Percentiles rank a stretch among this genome's conserved stretches.
Conservation (phyloP, 1,140 invertebrate species). For the Drosophila tropicalis region DNA sequence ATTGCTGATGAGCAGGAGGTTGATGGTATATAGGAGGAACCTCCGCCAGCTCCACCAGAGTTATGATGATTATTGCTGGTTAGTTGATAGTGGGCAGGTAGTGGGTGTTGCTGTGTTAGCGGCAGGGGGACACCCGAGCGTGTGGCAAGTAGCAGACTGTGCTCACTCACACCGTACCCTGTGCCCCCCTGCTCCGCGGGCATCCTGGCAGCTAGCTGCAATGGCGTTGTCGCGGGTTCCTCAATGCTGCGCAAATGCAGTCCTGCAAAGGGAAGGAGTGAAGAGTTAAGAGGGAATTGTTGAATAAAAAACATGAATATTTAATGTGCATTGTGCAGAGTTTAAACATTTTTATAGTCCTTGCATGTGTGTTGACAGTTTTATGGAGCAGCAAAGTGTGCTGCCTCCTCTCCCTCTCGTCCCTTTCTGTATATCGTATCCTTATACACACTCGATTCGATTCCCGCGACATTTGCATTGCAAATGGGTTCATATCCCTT, state of each 20-base stretch:
- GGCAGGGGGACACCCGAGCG: constrained; percentile 84
- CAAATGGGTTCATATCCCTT: constrained; percentile 71
- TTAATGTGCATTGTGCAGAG: constrained; percentile 28
- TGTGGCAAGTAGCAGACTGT: constrained; percentile 83
- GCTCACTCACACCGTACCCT: constrained; percentile 83
- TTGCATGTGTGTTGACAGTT: constrained; percentile 51
- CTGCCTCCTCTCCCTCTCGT: neutral
- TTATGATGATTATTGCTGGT: constrained; percentile 38
- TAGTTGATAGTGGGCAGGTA: constrained; percentile 68
- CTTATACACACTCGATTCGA: constrained; percentile 27
- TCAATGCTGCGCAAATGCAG: constrained; percentile 92
- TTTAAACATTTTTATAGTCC: constrained; percentile 32
- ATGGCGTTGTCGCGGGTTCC: constrained; percentile 85
- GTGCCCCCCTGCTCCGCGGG: constrained; percentile 87
- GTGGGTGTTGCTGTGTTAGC: constrained; percentile 73
- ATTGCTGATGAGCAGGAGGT: constrained; percentile 29
- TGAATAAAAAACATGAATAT: constrained; percentile 38
- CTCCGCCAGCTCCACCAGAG: constrained; percentile 19
- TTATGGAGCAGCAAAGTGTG: constrained; percentile 45
- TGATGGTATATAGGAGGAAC: constrained; percentile 56
- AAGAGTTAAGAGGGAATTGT: neutral
- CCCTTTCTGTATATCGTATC: too few relatives aligned
- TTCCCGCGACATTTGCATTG: constrained; percentile 66
- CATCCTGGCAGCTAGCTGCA: constrained; percentile 84
- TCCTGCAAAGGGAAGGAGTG: constrained; percentile 84